These are phyloP conservation scores for Valencia hispanica DNA, from an alignment of 2,797 vertebrate species.

Conservation along the genomic window DNA sequence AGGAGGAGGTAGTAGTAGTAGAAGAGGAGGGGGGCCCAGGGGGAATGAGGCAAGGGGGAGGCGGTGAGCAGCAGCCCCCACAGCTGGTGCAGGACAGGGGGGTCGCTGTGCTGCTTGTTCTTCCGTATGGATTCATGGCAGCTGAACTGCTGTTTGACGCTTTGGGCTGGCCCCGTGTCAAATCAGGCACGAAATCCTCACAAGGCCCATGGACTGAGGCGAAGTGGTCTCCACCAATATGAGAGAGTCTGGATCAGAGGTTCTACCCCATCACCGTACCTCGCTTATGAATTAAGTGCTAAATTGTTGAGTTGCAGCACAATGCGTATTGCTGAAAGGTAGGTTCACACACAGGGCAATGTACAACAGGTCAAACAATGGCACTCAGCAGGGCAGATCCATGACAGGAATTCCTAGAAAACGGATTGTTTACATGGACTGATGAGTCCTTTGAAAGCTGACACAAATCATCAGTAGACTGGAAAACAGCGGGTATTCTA, in stretches of 20 bases:
- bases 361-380: constrained; percentile 54
- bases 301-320: constrained; percentile 59
- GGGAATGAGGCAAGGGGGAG: constrained; percentile 75
- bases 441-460: constrained; percentile 39
- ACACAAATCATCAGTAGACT: constrained; percentile 12
- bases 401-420: constrained; percentile 27
- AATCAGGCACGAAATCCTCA: constrained; percentile 79
- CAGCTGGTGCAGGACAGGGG: constrained; percentile 80
- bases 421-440: constrained; percentile 30
- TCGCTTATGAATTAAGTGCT: constrained; percentile 54
- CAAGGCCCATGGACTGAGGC: constrained; percentile 77
- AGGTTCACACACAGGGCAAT: constrained; percentile 59
- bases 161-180: constrained; percentile 75
- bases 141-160: constrained; percentile 66
- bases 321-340: constrained; percentile 60
- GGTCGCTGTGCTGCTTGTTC: constrained; percentile 67
- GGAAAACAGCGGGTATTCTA: constrained; percentile 24
- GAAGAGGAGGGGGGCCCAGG: constrained; percentile 64
- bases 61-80: constrained; percentile 81
- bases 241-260: constrained; percentile 58
- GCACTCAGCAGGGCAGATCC: constrained; percentile 42
- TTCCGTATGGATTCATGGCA: constrained; percentile 82
- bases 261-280: constrained; percentile 63
- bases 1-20: constrained; percentile 61
- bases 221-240: constrained; percentile 63